Evolutionary conservation across 2,888 invertebrate genomes (phyloP), one percentile per base, ranked within the genome.

Genomic region (Lasioglossum figueresi): DNA sequence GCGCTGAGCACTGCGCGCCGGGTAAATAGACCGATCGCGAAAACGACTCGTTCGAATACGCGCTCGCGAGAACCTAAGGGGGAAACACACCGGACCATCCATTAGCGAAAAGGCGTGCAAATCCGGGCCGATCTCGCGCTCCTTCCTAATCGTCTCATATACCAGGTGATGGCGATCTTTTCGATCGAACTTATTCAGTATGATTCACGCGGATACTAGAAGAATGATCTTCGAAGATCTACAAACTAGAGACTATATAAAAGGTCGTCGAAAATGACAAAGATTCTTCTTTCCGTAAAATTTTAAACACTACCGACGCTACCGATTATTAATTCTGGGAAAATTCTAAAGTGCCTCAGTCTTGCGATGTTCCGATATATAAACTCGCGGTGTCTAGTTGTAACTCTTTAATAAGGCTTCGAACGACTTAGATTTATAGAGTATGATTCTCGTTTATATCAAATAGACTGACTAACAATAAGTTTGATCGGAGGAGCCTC

Each of bases 401-500:
- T 63, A 63, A 63, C 16, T 63, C 8, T 63, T 63, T 63, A 63
- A 63, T 63, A 63, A 63, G 63, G 63, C 63, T 63, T 31, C 31
- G 63, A 63, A 63, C 63, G 63, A 63, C 63, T 63, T 63, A 63
- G 63, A 63, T 63, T 63, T 63, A 31, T 19, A 63, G 63, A 63
- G 16, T 63, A 63, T 19, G 63, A 63, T 63, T 63, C 63, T 63
- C 1, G 56, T 31, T 16, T 19, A 6, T 31, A 31, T 31, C 31
- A 14, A 16, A 31, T 6, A 14, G 16, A 6, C 16, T 63, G 63
- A 63, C 16, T 6, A 63, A n/a, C n/a, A n/a, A n/a, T n/a, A n/a
- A 31, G 63, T 63, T 63, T 31, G 63, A 63, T 63, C 27, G 63
- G 31, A 31, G 31, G 27, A 27, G 27, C 63, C 2, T 5, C 2